Evolutionary conservation across 2,888 invertebrate genomes (phyloP), one percentile per base, ranked within the genome.

Genomic region (Crematogaster levior): DNA sequence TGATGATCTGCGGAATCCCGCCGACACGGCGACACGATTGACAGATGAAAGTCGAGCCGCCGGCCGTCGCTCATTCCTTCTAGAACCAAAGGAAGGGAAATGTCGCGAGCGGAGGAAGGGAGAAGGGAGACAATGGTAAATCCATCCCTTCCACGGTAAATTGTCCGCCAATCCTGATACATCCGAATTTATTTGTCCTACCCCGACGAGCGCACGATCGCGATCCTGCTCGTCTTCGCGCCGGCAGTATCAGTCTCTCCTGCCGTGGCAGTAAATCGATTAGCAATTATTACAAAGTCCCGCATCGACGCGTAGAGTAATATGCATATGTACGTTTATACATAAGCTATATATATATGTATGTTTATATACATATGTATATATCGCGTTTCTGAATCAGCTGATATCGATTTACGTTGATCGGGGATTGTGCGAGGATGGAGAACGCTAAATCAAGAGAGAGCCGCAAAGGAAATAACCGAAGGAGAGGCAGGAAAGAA

Each of bases 21-120:
- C 34, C 30, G 24, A 3, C 40, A 15, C 37, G 21, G 63, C 37
- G 60, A 12, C 46, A 18, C 4, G 40, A 72, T 37, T 18, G n/a
- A 72, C 72, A 72, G 56, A 72, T n/a, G 72, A 72, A 56, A 58
- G n/a, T 24, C 72, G 40, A n/a, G 27, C 56, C 56, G 56, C n/a
- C 4, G 24, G 18, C 24, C n/a, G 18, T 34, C 27, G 18, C 48
- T n/a, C 18, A 7, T n/a, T 18, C 7, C 53, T 30, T 27, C 30
- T 34, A 7, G 24, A 7, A 5, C 15, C 0, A 18, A 18, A n/a
- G 40, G 6, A 56, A 37, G 12, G 18, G n/a, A 27, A n/a, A 58
- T 58, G 40, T 30, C 56, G 12, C 15, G 3, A 4, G 18, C 24
- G 21, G 2, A 18, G 48, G 21, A 9, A n/a, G n/a, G 34, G 34